Evolutionary conservation across 2,888 invertebrate species (phyloP).

Genomic region (Microplitis deprimator): DNA sequence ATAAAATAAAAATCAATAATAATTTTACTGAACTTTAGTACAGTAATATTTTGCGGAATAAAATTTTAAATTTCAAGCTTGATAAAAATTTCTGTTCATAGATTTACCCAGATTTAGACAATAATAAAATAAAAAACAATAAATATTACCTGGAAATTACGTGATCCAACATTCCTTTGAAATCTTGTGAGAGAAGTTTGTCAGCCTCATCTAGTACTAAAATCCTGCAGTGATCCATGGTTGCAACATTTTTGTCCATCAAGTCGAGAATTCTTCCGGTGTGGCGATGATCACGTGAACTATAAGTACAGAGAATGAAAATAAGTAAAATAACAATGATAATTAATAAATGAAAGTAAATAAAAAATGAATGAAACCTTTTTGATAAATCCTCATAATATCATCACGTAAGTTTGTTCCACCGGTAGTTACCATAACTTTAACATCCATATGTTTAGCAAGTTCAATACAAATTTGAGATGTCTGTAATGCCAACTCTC

Average conservation of each 20-base stretch:
- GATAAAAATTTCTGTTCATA: too few species aligned
- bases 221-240: slow-evolving; percentile 96
- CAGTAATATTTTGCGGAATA: too few species aligned
- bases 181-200: slow-evolving; percentile 98
- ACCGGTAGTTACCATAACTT: slow-evolving; percentile 99
- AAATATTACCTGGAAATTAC: slow-evolving; percentile 83
- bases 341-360: slow-evolving; percentile 23
- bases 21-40: too few species aligned
- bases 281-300: slow-evolving; percentile 99
- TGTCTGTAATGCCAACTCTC: slow-evolving; percentile 98
- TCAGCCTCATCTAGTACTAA: slow-evolving; percentile 99
- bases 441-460: slow-evolving; percentile 96
- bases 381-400: slow-evolving; percentile 99
- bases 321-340: slow-evolving; percentile 27
- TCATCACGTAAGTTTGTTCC: slow-evolving; percentile 98
- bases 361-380: slow-evolving; percentile 76
- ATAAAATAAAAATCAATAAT: too few species aligned
- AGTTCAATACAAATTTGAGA: slow-evolving; percentile 99
- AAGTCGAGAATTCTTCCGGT: slow-evolving; percentile 98
- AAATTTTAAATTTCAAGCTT: too few species aligned
- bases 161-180: slow-evolving; percentile 98
- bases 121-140: neutral
- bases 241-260: slow-evolving; percentile 97
- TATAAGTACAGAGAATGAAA: slow-evolving; percentile 63
- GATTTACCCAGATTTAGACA: neutral